Conservation (phyloP, 2,888 invertebrate species). For the Ophraella communa region DNA sequence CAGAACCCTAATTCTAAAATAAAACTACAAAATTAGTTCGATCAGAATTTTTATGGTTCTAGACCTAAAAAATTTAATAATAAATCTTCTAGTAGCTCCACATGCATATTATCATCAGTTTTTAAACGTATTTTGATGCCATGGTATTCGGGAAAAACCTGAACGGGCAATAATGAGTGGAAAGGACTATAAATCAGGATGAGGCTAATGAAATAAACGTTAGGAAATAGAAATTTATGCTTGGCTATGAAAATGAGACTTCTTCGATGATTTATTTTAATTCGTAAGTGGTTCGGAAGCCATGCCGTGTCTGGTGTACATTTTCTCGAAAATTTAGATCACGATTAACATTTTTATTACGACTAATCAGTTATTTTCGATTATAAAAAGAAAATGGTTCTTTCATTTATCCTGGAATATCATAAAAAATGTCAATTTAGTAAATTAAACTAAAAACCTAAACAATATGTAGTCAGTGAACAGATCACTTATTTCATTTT, state of each 20-base stretch:
- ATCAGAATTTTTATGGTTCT: constrained; percentile 6
- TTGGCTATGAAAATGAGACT: constrained; percentile 27
- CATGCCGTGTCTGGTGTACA: constrained; percentile 23
- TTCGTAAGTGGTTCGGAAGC: constrained; percentile 23
- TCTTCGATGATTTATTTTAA: constrained; percentile 26
- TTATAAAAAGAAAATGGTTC: background rate
- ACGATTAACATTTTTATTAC: constrained; percentile 9
- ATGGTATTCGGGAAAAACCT: background rate
- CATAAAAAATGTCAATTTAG: too few species aligned
- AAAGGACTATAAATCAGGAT: constrained; percentile 27
- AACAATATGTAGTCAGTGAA: too few species aligned
- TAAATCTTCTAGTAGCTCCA: constrained; percentile 16
- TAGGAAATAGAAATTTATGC: constrained; percentile 32
- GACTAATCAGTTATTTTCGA: background rate
- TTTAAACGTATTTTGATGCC: constrained; percentile 10
- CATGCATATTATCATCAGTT: constrained; percentile 23
- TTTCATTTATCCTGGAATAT: background rate
- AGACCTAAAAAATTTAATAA: background rate
- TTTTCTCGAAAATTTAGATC: constrained; percentile 11
- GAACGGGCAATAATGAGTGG: constrained; percentile 16
- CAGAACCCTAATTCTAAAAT: constrained; percentile 1
- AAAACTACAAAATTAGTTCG: background rate
- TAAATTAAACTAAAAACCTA: too few species aligned
- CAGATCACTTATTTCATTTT: too few species aligned
- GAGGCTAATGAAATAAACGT: constrained; percentile 30